phyloP scores from a whole-genome alignment of 1,140 invertebrate species.

The Onthophagus taurus region DNA sequence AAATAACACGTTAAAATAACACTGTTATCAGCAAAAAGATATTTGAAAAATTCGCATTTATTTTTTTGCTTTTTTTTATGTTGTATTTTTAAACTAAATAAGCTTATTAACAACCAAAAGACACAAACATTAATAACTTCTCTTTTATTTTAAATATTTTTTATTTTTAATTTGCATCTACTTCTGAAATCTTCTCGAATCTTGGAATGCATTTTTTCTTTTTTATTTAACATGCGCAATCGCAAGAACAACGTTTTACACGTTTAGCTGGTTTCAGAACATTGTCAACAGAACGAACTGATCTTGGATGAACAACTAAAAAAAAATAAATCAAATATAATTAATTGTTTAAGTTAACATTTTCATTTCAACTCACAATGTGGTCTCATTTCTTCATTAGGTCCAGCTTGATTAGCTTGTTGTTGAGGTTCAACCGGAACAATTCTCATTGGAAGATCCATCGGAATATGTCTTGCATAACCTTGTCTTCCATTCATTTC shows the following conservation, averaged over 20 bases:
- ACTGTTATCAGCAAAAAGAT: too few relatives aligned
- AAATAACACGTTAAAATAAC: too few relatives aligned
- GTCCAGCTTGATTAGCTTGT: slow-evolving; percentile 22
- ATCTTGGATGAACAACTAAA: slow-evolving; percentile 56
- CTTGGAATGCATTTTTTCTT: neutral
- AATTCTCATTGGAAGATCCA: slow-evolving; percentile 46
- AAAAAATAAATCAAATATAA: slow-evolving; percentile 10
- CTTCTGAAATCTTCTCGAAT: too few relatives aligned
- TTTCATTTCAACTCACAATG: slow-evolving; percentile 45
- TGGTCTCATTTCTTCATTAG: slow-evolving; percentile 42
- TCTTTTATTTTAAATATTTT: too few relatives aligned
- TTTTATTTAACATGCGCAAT: slow-evolving; percentile 45
- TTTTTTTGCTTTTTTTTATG: too few relatives aligned
- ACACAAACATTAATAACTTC: too few relatives aligned
- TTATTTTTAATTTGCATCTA: too few relatives aligned
- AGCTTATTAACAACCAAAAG: too few relatives aligned
- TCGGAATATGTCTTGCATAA: slow-evolving; percentile 41
- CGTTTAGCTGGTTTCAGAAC: slow-evolving; percentile 42
- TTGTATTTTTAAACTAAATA: too few relatives aligned
- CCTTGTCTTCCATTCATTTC: slow-evolving; percentile 40
- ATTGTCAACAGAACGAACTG: slow-evolving; percentile 43
- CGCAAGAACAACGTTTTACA: slow-evolving; percentile 52
- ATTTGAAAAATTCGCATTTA: too few relatives aligned
- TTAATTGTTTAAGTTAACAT: neutral
- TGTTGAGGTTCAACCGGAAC: slow-evolving; percentile 40